Percentiles rank a stretch among this genome's conserved stretches.
Conservation (phyloP, 2,888 invertebrate genomes). For the Gymnosoma rotundatum region DNA sequence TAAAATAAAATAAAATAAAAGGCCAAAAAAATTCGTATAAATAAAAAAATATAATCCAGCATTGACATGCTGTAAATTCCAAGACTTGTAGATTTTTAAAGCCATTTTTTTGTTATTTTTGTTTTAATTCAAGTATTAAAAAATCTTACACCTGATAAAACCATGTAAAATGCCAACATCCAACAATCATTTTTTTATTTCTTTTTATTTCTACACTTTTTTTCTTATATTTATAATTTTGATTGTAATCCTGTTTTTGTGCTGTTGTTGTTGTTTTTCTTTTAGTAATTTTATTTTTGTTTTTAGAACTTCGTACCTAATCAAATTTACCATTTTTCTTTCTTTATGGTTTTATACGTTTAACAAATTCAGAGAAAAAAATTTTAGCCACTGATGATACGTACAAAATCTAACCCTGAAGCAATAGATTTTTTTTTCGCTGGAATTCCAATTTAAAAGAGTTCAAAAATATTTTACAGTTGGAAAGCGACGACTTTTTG, state of each 20-base stretch:
- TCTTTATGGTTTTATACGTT: background rate
- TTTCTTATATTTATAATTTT: constrained; percentile 1
- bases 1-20: constrained; percentile 15
- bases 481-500: background rate
- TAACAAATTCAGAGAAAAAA: constrained; percentile 1
- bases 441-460: constrained; percentile 39
- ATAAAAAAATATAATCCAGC: constrained; percentile 48
- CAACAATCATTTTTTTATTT: constrained; percentile 8
- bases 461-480: background rate
- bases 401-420: constrained; percentile 27
- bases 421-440: constrained; percentile 14
- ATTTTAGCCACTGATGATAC: constrained; percentile 11
- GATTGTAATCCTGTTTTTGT: constrained; percentile 25
- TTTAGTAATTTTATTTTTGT: background rate
- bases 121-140: background rate
- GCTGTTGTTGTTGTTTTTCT: constrained; percentile 1
- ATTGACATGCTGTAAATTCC: constrained; percentile 55
- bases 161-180: constrained; percentile 31
- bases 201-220: background rate
- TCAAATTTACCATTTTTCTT: constrained; percentile 22
- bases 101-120: constrained; percentile 2
- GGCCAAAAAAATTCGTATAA: constrained; percentile 3
- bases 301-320: constrained; percentile 31
- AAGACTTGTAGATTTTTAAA: constrained; percentile 44
- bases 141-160: constrained; percentile 16